These are phyloP conservation scores for Muscidifurax raptorellus DNA, from an alignment of 1,140 invertebrate species.

Conservation along the genomic window DNA sequence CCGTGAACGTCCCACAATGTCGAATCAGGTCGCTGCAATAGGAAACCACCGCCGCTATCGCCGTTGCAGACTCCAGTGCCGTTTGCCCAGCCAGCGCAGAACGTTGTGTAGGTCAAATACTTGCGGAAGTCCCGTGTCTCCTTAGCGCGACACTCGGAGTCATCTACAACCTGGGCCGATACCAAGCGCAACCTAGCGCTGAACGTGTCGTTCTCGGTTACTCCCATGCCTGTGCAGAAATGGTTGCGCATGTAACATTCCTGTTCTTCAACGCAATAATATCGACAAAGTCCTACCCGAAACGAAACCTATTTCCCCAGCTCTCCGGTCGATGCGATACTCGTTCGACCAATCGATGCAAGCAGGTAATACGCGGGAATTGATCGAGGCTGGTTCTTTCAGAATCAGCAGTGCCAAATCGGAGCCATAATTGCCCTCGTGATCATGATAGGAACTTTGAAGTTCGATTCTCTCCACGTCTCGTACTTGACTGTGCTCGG, in stretches of 20 bases:
- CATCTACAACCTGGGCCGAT: conserved; percentile 63
- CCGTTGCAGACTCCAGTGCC: conserved; percentile 74
- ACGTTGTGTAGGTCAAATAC: conserved; percentile 72
- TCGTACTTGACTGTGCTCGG: conserved; percentile 63
- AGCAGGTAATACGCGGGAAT: conserved; percentile 63
- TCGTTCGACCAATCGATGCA: conserved; percentile 69
- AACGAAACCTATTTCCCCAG: conserved; percentile 61
- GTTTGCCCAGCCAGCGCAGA: conserved; percentile 73
- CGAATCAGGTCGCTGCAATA: conserved; percentile 58
- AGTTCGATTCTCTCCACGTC: conserved; percentile 64
- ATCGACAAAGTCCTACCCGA: conserved; percentile 59
- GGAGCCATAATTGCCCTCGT: conserved; percentile 72
- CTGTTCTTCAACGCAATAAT: background rate
- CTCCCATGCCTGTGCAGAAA: conserved; percentile 68
- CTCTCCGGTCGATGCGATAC: conserved; percentile 57
- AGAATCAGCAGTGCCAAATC: conserved; percentile 73
- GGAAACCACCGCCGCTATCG: conserved; percentile 73
- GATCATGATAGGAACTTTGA: conserved; percentile 70
- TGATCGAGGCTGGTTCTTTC: conserved; percentile 59
- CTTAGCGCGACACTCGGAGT: conserved; percentile 64
- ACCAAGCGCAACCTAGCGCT: conserved; percentile 63
- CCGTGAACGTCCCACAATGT: conserved; percentile 70
- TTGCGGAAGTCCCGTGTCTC: conserved; percentile 71
- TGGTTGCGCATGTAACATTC: background rate
- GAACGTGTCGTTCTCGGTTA: conserved; percentile 71